These are phyloP conservation scores for Gobiocypris rarus DNA, from an alignment of 2,113 vertebrate genomes.

Conservation along the genomic window DNA sequence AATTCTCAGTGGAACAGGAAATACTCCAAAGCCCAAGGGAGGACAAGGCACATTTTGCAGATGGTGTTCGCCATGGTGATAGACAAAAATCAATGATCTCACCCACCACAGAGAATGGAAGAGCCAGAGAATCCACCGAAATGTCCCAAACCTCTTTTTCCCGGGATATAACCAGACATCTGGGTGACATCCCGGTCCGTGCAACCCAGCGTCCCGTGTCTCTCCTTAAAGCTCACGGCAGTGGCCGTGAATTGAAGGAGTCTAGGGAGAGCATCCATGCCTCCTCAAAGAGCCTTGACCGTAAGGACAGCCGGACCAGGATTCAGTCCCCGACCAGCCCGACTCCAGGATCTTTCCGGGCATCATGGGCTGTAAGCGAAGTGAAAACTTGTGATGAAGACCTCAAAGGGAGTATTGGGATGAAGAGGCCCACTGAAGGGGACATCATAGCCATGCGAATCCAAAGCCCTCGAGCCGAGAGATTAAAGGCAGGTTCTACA, in stretches of 20 bases:
- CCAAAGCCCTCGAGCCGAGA: constrained; percentile 80
- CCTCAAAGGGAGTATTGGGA: constrained; percentile 61
- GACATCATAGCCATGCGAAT: constrained; percentile 64
- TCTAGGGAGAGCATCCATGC: constrained; percentile 73
- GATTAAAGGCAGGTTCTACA: constrained; percentile 68
- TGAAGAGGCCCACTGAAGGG: constrained; percentile 59
- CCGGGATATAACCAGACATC: constrained; percentile 61
- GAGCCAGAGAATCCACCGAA: constrained; percentile 51
- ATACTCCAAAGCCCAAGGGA: constrained; percentile 55
- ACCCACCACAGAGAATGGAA: constrained; percentile 55
- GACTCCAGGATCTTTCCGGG: constrained; percentile 74
- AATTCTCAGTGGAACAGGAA: constrained; percentile 56
- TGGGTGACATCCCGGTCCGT: constrained; percentile 67
- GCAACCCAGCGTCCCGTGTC: constrained; percentile 70
- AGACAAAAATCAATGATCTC: constrained; percentile 65
- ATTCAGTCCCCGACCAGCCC: constrained; percentile 64
- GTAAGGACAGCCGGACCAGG: constrained; percentile 69
- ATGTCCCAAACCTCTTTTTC: constrained; percentile 47
- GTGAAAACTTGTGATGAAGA: constrained; percentile 68
- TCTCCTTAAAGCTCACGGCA: constrained; percentile 75
- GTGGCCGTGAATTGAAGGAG: constrained; percentile 69
- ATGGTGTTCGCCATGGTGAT: constrained; percentile 49
- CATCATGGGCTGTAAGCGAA: constrained; percentile 90
- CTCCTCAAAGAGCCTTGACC: constrained; percentile 78
- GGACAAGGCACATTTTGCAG: constrained; percentile 53